phyloP scores from a whole-genome alignment of 2,113 vertebrate genomes.

The Peromyscus californicus region DNA sequence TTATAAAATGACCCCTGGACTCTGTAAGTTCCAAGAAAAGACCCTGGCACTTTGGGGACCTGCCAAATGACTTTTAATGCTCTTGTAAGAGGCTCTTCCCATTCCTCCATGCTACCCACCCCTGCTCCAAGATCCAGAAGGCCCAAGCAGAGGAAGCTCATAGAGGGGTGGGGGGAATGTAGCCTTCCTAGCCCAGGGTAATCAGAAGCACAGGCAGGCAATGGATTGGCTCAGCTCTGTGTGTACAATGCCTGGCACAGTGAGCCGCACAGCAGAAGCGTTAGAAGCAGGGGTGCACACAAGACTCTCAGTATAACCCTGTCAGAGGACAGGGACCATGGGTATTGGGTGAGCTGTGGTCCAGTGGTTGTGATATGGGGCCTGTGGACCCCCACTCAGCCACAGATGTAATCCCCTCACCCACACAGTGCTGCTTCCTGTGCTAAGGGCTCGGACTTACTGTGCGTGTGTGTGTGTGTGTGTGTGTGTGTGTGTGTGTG shows the following conservation, averaged over 20 bases:
- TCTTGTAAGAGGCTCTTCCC: constrained; percentile 3
- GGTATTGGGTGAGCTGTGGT: not conserved
- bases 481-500: not conserved
- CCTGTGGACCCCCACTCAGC: not conserved
- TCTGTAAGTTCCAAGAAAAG: constrained; percentile 65
- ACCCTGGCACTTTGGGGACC: not conserved
- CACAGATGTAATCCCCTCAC: not conserved
- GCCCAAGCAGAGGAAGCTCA: not conserved
- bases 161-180: not conserved
- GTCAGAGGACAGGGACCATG: not conserved
- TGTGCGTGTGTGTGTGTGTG: not conserved
- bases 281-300: not conserved
- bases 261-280: not conserved
- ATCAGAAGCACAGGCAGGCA: constrained; percentile 10
- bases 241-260: accelerated
- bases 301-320: not conserved
- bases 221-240: not conserved
- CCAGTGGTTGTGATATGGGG: too few species aligned
- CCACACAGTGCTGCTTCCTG: not conserved
- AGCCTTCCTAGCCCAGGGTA: not conserved
- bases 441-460: not conserved
- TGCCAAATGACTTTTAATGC: constrained; percentile 11
- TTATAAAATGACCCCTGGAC: constrained; percentile 71
- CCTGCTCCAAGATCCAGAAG: not conserved
- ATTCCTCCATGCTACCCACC: not conserved